phyloP scores from a whole-genome alignment of 2,888 invertebrate species.

The Quadroppia sp. region DNA sequence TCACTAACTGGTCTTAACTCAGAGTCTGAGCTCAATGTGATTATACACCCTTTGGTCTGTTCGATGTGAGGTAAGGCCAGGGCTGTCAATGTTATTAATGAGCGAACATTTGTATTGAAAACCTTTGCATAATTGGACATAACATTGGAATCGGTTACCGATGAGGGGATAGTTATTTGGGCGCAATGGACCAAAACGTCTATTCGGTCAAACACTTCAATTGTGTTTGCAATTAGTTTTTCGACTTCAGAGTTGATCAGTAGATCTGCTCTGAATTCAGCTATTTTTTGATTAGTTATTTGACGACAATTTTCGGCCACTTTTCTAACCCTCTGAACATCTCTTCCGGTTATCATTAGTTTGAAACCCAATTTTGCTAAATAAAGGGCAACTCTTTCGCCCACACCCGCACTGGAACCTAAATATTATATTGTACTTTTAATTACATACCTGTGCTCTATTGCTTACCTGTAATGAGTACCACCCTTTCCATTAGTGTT shows the following conservation, averaged over 20 bases:
- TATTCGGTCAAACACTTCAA: conserved; percentile 19
- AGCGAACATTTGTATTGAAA: conserved; percentile 6
- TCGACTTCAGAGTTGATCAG: neutral
- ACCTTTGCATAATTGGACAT: neutral
- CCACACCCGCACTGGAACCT: conserved; percentile 5
- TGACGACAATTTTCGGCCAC: neutral
- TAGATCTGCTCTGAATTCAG: conserved; percentile 24
- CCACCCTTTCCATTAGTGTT: neutral
- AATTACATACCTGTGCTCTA: too few species aligned
- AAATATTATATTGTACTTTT: neutral
- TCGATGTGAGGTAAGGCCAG: conserved; percentile 10
- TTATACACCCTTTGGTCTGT: neutral
- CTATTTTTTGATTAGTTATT: conserved; percentile 6
- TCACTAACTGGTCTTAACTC: neutral
- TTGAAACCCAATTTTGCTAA: conserved; percentile 2
- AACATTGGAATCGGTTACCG: neutral
- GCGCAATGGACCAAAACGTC: conserved; percentile 40
- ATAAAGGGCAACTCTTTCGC: neutral
- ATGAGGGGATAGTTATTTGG: neutral
- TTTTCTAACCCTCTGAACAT: neutral
- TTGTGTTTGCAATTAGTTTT: conserved; percentile 19
- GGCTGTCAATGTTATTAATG: neutral
- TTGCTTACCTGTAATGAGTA: neutral
- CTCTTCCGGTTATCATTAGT: conserved; percentile 20
- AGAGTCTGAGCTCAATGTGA: neutral